Conservation (phyloP, 2,888 invertebrate genomes). For the Pyrrhosoma nymphula region DNA sequence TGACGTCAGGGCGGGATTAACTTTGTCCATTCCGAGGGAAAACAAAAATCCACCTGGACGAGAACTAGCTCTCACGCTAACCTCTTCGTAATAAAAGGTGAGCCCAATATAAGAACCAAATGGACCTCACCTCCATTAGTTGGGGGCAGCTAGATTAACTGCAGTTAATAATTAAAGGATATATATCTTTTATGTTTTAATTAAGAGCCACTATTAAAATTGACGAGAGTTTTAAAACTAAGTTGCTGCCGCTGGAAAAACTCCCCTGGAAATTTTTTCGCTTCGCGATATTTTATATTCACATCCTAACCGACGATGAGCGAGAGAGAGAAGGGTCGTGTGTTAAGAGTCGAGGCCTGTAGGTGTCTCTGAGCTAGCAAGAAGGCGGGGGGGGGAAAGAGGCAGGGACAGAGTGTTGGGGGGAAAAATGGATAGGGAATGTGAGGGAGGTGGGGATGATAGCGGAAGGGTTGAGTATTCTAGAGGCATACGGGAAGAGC, state of each 20-base stretch:
- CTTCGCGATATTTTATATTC: constrained; percentile 63
- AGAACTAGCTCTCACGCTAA: constrained; percentile 38
- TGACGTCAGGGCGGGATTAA: constrained; percentile 50
- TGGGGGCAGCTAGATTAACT: constrained; percentile 63
- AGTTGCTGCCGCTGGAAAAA: constrained; percentile 17
- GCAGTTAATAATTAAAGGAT: constrained; percentile 67
- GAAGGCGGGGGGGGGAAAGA: not conserved
- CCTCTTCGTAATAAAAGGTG: constrained; percentile 62
- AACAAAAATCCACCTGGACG: constrained; percentile 63
- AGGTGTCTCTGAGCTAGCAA: constrained; percentile 10
- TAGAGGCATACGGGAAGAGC: not conserved
- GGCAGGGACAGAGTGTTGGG: not conserved
- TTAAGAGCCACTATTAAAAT: constrained; percentile 66
- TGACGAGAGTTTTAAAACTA: constrained; percentile 64
- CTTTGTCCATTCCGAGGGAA: constrained; percentile 60
- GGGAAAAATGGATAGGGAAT: not conserved
- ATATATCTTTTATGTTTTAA: constrained; percentile 67
- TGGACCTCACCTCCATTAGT: constrained; percentile 65
- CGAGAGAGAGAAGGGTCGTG: not conserved
- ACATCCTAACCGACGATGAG: constrained; percentile 24
- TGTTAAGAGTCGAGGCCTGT: constrained; percentile 34
- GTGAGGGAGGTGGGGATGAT: not conserved
- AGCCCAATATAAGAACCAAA: constrained; percentile 65
- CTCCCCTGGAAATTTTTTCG: constrained; percentile 43
- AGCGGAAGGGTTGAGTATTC: not conserved